Evolutionary conservation across 1,140 invertebrate genomes (phyloP).

Genomic region (Hypothenemus hampei): DNA sequence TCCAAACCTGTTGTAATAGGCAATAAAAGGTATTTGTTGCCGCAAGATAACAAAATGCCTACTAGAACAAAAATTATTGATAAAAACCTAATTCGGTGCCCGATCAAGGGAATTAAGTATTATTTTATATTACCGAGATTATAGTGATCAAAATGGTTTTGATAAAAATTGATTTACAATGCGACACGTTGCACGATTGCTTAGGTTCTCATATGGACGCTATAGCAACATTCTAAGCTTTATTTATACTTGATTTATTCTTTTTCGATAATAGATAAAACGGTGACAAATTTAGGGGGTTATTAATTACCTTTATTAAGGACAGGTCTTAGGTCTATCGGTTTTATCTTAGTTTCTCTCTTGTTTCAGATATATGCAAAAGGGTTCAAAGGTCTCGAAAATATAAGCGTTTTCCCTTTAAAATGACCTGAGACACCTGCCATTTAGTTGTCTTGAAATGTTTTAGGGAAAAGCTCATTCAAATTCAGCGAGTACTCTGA

Average conservation of each 20-base stretch:
- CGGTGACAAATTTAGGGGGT: slow-evolving; percentile 37
- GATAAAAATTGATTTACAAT: slow-evolving; percentile 28
- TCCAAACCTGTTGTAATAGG: no score
- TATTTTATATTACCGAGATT: slow-evolving; percentile 28
- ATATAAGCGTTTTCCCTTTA: no score
- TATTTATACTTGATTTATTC: slow-evolving; percentile 23
- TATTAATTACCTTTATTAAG: slow-evolving; percentile 3
- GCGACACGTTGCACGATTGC: slow-evolving; percentile 11
- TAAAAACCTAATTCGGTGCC: slow-evolving; percentile 18
- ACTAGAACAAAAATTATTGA: slow-evolving; percentile 29
- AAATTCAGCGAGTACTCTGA: no score
- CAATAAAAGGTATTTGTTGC: not conserved
- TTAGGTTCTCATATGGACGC: slow-evolving; percentile 15
- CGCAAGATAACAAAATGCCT: slow-evolving; percentile 10
- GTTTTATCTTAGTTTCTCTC: no score
- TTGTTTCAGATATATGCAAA: no score
- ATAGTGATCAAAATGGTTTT: slow-evolving; percentile 20
- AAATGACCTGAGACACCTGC: no score
- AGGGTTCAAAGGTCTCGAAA: no score
- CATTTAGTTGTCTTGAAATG: no score
- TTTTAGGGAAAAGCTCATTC: no score
- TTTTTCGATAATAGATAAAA: slow-evolving; percentile 7
- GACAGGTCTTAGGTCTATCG: no score
- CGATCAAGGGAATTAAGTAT: slow-evolving; percentile 24
- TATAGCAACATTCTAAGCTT: slow-evolving; percentile 19